Conservation (phyloP, 2,888 invertebrate genomes). For the Hydraecia micacea region DNA sequence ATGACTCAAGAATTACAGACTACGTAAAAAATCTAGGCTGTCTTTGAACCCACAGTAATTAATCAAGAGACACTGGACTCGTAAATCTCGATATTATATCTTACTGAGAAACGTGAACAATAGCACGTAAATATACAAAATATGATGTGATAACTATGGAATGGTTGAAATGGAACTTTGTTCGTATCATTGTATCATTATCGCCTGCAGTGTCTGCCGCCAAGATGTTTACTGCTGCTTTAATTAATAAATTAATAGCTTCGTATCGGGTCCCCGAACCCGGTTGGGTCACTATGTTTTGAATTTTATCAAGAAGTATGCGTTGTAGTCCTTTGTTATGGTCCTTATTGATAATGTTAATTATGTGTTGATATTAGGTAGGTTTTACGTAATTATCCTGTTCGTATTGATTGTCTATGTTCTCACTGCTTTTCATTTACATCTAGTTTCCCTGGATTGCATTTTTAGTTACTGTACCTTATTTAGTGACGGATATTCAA, state of each 20-base stretch:
- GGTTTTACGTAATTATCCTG: slow-evolving; percentile 37
- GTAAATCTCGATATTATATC: slow-evolving; percentile 40
- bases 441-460: slow-evolving; percentile 9
- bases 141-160: slow-evolving; percentile 62
- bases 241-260: slow-evolving; percentile 70
- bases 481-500: slow-evolving; percentile 23
- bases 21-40: slow-evolving; percentile 23
- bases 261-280: slow-evolving; percentile 74
- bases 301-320: slow-evolving; percentile 71
- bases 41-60: slow-evolving; percentile 40
- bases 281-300: slow-evolving; percentile 70
- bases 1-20: slow-evolving; percentile 32
- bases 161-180: slow-evolving; percentile 70
- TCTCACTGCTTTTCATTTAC: slow-evolving; percentile 10
- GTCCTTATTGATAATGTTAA: slow-evolving; percentile 51
- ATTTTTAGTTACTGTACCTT: slow-evolving; percentile 16
- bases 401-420: slow-evolving; percentile 23
- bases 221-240: slow-evolving; percentile 69
- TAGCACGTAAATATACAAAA: slow-evolving; percentile 49
- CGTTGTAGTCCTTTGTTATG: slow-evolving; percentile 54
- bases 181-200: slow-evolving; percentile 62
- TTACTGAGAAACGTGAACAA: slow-evolving; percentile 30
- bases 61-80: slow-evolving; percentile 44
- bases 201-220: slow-evolving; percentile 55
- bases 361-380: slow-evolving; percentile 34